Conservation (phyloP, 2,888 invertebrate species). For the Patella depressa region DNA sequence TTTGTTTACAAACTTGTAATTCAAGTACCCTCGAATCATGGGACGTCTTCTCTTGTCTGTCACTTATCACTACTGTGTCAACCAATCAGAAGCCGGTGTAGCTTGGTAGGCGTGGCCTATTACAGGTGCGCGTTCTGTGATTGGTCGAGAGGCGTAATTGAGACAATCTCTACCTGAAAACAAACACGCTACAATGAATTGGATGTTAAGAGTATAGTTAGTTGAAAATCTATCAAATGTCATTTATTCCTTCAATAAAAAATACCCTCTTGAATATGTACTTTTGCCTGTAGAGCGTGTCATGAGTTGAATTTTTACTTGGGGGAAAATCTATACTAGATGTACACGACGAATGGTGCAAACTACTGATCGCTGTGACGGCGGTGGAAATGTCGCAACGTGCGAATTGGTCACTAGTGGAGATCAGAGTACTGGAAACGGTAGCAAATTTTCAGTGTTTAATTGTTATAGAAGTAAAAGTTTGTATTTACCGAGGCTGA, state of each 20-base stretch:
- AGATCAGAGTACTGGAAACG: neutral
- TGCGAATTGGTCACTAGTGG: neutral
- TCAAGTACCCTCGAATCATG: constrained; percentile 49
- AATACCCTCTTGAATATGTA: constrained; percentile 5
- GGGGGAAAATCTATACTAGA: too few relatives aligned
- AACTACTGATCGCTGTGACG: neutral
- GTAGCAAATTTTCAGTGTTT: neutral
- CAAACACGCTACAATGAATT: constrained; percentile 1
- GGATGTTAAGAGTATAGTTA: neutral
- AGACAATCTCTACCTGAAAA: constrained; percentile 9
- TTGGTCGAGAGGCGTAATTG: constrained; percentile 35
- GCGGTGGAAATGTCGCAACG: neutral
- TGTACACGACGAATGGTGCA: too few relatives aligned
- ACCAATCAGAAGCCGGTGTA: constrained; percentile 40
- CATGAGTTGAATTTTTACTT: neutral
- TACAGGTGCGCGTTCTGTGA: constrained; percentile 22
- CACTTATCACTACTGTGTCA: constrained; percentile 29
- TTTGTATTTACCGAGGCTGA: neutral
- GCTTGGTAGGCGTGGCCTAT: constrained; percentile 38
- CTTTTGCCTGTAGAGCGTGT: neutral
- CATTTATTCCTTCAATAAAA: constrained; percentile 2
- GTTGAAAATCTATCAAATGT: constrained; percentile 7
- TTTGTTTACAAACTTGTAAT: constrained; percentile 61
- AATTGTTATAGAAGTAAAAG: constrained; percentile 5
- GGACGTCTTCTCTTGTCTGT: constrained; percentile 50